Evolutionary conservation across 2,888 invertebrate genomes (phyloP).

Genomic region (Platycheirus rosarum): DNA sequence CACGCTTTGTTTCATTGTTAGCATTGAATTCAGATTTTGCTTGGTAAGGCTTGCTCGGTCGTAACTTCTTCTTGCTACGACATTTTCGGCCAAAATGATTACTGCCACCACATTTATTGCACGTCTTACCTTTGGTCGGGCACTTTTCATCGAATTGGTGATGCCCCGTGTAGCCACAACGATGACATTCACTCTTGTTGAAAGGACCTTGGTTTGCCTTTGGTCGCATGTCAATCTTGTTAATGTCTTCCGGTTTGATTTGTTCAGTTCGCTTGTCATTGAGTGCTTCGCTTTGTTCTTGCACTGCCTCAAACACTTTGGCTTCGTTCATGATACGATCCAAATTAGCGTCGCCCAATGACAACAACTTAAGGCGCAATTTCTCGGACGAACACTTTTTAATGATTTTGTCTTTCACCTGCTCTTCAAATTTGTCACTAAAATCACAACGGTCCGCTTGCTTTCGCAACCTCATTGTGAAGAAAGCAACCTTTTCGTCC

Average conservation of each 20-base stretch:
- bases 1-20: background rate
- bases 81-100: background rate
- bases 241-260: slow-evolving; percentile 4
- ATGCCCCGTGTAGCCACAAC: background rate
- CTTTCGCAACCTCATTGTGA: slow-evolving; percentile 17
- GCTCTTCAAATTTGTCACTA: slow-evolving; percentile 12
- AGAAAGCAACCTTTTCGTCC: slow-evolving; percentile 19
- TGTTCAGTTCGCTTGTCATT: slow-evolving; percentile 8
- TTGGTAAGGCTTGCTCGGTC: slow-evolving; percentile 1
- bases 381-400: slow-evolving; percentile 2
- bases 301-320: slow-evolving; percentile 7
- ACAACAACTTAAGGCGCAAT: slow-evolving; percentile 12
- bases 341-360: slow-evolving; percentile 4
- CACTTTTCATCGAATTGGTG: background rate
- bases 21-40: background rate
- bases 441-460: slow-evolving; percentile 37
- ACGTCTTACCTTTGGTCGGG: slow-evolving; percentile 3
- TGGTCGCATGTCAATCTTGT: background rate
- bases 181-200: background rate
- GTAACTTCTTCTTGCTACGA: background rate
- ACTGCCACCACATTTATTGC: slow-evolving; percentile 13
- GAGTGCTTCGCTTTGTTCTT: slow-evolving; percentile 5
- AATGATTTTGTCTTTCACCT: slow-evolving; percentile 11
- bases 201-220: background rate
- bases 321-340: background rate